Evolutionary conservation across 2,888 invertebrate genomes (phyloP), one percentile per base, ranked within the genome.

Genomic region (Kryphioiulus occultus): DNA sequence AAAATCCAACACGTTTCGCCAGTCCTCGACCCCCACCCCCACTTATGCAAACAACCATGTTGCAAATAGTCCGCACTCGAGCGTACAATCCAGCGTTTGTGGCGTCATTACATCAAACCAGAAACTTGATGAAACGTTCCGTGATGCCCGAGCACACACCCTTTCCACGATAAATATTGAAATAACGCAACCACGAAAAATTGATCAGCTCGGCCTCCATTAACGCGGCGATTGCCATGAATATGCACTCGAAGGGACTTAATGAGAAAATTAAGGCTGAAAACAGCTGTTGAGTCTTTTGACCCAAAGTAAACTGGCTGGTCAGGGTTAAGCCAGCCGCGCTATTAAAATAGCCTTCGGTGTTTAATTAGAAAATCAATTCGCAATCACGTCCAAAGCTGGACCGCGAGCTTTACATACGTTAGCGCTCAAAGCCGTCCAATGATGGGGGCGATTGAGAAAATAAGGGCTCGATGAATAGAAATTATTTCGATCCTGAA

Each of bases 141-240:
- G 15, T 47, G n/a, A n/a, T 53, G 53, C 53, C n/a, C n/a, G 15
- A 53, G n/a, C 53, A 53, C 53, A 53, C 53, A 53, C n/a, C 53
- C 10, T 53, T 53, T 10, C 15, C n/a, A n/a, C 53, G 15, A 53
- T 53, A 53, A 53, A 53, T 53, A 53, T 53, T 53, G 53, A 53
- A 53, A 53, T n/a, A 53, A n/a, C 53, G n/a, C 10, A 53, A 53
- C 53, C 53, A n/a, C 53, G 5, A 53, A 53, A 47, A 53, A 53
- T n/a, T 53, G 53, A 53, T 53, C 53, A 53, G 53, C n/a, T 53
- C n/a, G n/a, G 53, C 53, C 53, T n/a, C n/a, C 53, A 53, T 53
- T 53, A 53, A 53, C n/a, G n/a, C 47, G 15, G 15, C 0, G 17
- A 17, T 4, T 17, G 47, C 53, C 53, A 53, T 53, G 53, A 53